Base-by-base conservation (phyloP, 2,797 vertebrate genomes). In the Eurystomus glaucurus region DNA sequence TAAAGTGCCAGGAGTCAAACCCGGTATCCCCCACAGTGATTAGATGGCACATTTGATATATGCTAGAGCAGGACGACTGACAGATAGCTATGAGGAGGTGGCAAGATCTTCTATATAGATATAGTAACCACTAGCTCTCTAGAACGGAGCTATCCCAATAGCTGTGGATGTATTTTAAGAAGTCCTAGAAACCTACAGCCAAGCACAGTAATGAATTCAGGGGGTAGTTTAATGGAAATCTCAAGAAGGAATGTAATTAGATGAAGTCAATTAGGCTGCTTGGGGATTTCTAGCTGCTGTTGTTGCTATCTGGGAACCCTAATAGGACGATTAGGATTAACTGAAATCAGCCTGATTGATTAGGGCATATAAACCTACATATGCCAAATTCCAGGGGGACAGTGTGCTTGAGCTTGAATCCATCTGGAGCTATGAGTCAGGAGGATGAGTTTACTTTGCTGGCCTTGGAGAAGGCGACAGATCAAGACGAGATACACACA, bases 261-360 rank as follows among this genome's bases (percentile, higher is more conserved):
- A 96, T 97, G 90, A 95, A 97, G 93, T 97, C 97, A 97, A 97
- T 97, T 98, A 98, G 92, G 95, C 97, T 98, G 98, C 97, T 98
- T 95, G 94, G 98, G 97, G 94, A 98, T 97, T 90, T 94, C 94
- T 97, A 90, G 97, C 92, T 98, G 93, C 86, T 97, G 95, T 79
- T 97, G 89, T 97, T 94, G 90, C 92, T 98, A 97, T 94, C 85
- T 96, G 96, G 88, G 91, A 98, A 94, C 97, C 93, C 97, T 98
- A 98, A 98, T 97, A 97, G 97, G 96, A 97, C 94, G 93, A 97
- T 97, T 98, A 98, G 97, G 97, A 97, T 96, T 98, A 97, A 96
- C 92, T 98, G 96, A 96, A 98, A 97, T 97, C 95, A 97, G 79
- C 90, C 97, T 98, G 96, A 97, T 97, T 98, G 96, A 97, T 97